Evolutionary conservation across 2,888 invertebrate genomes (phyloP).

Genomic region (Autographa pulchrina): DNA sequence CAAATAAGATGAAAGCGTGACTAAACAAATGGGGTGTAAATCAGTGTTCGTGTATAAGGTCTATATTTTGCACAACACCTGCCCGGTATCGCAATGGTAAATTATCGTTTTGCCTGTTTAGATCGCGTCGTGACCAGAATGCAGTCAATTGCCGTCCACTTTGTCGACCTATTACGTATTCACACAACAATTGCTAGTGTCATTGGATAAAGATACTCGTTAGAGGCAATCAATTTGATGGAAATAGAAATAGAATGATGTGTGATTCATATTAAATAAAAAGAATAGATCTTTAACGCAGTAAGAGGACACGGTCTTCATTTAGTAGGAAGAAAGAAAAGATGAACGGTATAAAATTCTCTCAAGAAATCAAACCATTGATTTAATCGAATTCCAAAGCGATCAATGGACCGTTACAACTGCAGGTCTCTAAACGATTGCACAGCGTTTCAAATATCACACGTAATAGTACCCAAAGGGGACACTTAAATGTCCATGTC

Average conservation of each 20-base stretch:
- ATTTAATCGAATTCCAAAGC: background rate
- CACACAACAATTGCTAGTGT: slow-evolving; percentile 28
- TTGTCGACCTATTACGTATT: slow-evolving; percentile 39
- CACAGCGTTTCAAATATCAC: slow-evolving; percentile 34
- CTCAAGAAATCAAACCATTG: background rate
- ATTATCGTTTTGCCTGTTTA: slow-evolving; percentile 72
- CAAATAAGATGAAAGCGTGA: slow-evolving; percentile 45
- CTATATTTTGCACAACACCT: slow-evolving; percentile 69
- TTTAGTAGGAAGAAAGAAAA: background rate
- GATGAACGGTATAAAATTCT: background rate
- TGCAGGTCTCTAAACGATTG: slow-evolving; percentile 3
- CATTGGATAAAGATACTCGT: slow-evolving; percentile 11
- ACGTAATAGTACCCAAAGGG: slow-evolving; percentile 60
- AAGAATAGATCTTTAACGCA: too few species aligned
- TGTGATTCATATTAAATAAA: too few species aligned
- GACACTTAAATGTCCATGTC: slow-evolving; percentile 66
- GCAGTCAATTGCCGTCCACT: slow-evolving; percentile 63
- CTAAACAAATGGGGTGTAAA: slow-evolving; percentile 48
- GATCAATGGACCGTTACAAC: background rate
- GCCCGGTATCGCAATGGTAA: slow-evolving; percentile 68
- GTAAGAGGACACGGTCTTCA: too few species aligned
- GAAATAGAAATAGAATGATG: background rate
- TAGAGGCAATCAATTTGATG: background rate
- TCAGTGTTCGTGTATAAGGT: slow-evolving; percentile 55
- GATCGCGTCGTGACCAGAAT: slow-evolving; percentile 76